phyloP scores from a whole-genome alignment of 2,113 vertebrate genomes.

The Erythrocercus mccallii region DNA sequence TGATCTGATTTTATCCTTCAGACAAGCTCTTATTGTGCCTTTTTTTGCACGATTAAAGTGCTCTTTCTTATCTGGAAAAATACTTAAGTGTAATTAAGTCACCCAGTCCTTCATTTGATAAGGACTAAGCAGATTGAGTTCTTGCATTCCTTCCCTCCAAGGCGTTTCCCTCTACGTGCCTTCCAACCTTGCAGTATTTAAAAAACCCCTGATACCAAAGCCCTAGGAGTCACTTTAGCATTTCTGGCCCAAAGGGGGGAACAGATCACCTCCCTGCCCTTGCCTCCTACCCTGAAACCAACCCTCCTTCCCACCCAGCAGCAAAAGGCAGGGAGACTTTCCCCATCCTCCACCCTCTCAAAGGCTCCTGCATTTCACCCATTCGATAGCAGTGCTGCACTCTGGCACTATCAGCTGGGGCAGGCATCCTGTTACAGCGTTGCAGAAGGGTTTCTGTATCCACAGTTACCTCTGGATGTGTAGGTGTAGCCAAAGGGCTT shows the following conservation, averaged over 20 bases:
- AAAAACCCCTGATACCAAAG: not conserved
- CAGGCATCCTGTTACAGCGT: not conserved
- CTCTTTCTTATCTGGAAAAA: conserved; percentile 11
- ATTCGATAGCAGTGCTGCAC: not conserved
- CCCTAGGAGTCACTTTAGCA: not conserved
- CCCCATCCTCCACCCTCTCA: not conserved
- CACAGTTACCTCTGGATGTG: not conserved
- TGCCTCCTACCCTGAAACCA: not conserved
- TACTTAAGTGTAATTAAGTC: conserved; percentile 45
- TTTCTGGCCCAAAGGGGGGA: not conserved
- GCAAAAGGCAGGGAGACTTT: not conserved
- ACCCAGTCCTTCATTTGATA: conserved; percentile 4
- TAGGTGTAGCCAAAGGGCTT: not conserved
- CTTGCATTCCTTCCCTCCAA: not conserved
- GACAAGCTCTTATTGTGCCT: not conserved
- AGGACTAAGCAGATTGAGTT: not conserved
- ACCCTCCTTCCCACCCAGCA: not conserved
- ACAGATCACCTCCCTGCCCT: not conserved
- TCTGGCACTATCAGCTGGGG: not conserved
- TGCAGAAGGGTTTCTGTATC: not conserved
- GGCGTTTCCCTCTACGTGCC: not conserved
- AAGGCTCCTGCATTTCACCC: not conserved
- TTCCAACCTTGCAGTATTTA: not conserved
- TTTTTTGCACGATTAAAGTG: not conserved
- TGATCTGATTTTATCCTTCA: not conserved